These are phyloP conservation scores for Neodontobutis hainanensis DNA, from an alignment of 2,113 vertebrate species.

Conservation along the genomic window DNA sequence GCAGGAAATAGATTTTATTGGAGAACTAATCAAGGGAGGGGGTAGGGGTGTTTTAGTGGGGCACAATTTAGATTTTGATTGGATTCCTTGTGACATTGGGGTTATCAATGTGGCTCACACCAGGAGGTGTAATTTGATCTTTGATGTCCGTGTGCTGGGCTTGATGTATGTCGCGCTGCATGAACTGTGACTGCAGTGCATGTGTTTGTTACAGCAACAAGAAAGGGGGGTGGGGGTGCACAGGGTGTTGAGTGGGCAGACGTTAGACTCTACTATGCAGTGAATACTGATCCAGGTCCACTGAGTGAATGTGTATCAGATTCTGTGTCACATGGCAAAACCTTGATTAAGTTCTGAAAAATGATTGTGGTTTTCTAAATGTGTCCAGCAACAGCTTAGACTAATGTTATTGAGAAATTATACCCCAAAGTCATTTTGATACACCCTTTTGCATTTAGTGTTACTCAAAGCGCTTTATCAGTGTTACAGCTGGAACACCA, in stretches of 20 bases:
- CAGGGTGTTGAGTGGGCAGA: slow-evolving; percentile 5
- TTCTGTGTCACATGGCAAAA: too few species aligned
- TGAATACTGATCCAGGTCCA: too few species aligned
- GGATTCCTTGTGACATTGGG: slow-evolving; percentile 77
- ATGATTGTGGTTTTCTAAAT: too few species aligned
- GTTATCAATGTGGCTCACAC: slow-evolving; percentile 80
- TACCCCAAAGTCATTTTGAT: too few species aligned
- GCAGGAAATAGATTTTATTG: slow-evolving; percentile 84
- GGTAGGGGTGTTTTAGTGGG: slow-evolving; percentile 69
- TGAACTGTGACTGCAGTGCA: slow-evolving; percentile 65
- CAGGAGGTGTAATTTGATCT: slow-evolving; percentile 80
- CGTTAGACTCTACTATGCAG: neutral
- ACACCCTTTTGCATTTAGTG: too few species aligned
- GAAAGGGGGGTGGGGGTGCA: slow-evolving; percentile 19
- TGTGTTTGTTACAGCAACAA: slow-evolving; percentile 42
- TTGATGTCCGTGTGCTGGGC: slow-evolving; percentile 72
- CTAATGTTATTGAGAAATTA: too few species aligned
- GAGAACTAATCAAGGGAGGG: slow-evolving; percentile 79
- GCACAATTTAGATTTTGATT: slow-evolving; percentile 83
- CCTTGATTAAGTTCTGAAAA: too few species aligned
- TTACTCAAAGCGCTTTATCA: too few species aligned
- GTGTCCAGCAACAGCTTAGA: too few species aligned
- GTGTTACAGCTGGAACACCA: too few species aligned
- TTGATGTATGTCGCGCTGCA: slow-evolving; percentile 74
- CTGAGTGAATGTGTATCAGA: too few species aligned